Base-by-base conservation (phyloP, 2,797 vertebrate species). In the Thamnophis elegans region DNA sequence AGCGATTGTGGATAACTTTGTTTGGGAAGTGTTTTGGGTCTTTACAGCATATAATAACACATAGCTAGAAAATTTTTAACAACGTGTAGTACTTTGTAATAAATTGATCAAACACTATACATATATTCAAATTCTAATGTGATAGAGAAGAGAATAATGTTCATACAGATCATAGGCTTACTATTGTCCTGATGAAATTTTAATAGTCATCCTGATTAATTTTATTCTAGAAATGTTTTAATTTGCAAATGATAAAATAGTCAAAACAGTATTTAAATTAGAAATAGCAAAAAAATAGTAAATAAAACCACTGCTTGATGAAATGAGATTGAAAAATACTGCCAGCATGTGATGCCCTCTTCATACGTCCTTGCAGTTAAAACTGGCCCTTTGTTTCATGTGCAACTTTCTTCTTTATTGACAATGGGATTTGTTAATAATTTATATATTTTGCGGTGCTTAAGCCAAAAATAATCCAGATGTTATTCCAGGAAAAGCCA, bases 41-140 rank as follows among this genome's bases (percentile, higher is more conserved):
- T 56, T 0, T 3, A 22, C 53, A 0, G 4, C n/a, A 12, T 16
- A 10, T 26, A 87, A 42, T 91, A 85, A 8, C 7, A 1, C 73
- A 20, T 1, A 88, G 59, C 60, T 85, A 54, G 54, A 55, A 25
- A 10, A 16, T 91, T 1, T 5, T 56, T 47, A 13, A 36, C 25
- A 47, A 88, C 0, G 1, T 53, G 51, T n/a, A 78, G 22, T 58
- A 54, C 16, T 47, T 82, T 18, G 78, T 58, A 20, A 32, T 59
- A 7, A 7, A 13, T 13, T 20, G n/a, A 18, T 16, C 51, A 7
- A n/a, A n/a, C 5, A 32, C 14, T 56, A 36, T 85, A 59, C 55
- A 36, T 62, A 53, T 28, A 86, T 88, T 82, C n/a, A 32, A 59
- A 20, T 4, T 18, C 14, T 68, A 82, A 47, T 55, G 11, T 32